Percentiles rank a stretch among this genome's conserved stretches.
Conservation (phyloP, 2,888 invertebrate species). For the Tinea pellionella region DNA sequence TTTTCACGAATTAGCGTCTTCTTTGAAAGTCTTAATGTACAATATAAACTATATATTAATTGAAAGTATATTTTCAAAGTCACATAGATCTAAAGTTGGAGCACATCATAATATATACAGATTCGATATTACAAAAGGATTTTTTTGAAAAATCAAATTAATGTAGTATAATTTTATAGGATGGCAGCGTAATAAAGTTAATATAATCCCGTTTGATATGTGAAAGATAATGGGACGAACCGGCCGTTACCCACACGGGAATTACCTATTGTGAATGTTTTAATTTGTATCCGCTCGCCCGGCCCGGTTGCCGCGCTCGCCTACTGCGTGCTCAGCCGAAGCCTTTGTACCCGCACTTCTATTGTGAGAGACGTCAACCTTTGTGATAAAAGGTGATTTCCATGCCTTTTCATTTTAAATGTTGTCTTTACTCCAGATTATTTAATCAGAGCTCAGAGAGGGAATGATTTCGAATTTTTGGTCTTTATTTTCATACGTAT, state of each 20-base stretch:
- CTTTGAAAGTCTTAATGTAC: not conserved
- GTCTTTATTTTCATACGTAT: not conserved
- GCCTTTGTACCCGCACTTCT: constrained; percentile 13
- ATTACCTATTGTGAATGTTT: constrained; percentile 64
- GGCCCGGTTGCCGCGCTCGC: not conserved
- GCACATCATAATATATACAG: too few species aligned
- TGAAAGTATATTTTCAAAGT: too few species aligned
- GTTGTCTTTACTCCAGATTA: constrained; percentile 5
- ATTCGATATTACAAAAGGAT: not conserved
- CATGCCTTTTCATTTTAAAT: constrained; percentile 11
- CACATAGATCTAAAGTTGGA: too few species aligned
- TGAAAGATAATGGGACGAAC: constrained; percentile 51
- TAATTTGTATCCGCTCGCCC: constrained; percentile 49
- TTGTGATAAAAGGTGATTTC: constrained; percentile 11
- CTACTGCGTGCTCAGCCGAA: not conserved
- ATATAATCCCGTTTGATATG: constrained; percentile 31
- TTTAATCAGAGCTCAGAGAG: not conserved
- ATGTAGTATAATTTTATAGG: not conserved
- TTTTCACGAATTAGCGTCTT: constrained; percentile 11
- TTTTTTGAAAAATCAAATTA: not conserved
- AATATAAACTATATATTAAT: not conserved
- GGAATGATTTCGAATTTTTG: not conserved
- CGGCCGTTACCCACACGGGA: constrained; percentile 52
- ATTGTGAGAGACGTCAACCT: constrained; percentile 16
- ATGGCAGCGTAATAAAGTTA: not conserved